Percentiles rank a stretch among this genome's conserved stretches.
These are phyloP conservation scores for Melanotaenia nigrans DNA, from an alignment of 2,797 vertebrate species.

Conservation along the genomic window DNA sequence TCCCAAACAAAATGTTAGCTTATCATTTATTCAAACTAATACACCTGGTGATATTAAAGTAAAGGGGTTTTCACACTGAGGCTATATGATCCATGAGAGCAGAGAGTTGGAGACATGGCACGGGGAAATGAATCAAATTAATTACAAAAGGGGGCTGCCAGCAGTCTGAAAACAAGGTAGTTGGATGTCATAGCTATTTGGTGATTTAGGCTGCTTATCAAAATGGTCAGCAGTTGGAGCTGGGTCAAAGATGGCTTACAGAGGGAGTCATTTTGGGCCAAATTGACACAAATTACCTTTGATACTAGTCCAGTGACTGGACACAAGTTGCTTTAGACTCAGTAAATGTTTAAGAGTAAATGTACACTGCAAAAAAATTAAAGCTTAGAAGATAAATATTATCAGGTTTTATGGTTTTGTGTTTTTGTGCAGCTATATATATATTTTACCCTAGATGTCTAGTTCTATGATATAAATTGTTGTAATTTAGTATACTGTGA, in stretches of 20 bases:
- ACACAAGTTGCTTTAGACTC: slow-evolving; percentile 15
- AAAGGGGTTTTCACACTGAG: not conserved
- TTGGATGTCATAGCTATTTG: not conserved
- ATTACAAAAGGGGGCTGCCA: not conserved
- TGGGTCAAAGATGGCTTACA: not conserved
- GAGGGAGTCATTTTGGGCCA: not conserved
- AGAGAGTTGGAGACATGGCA: not conserved
- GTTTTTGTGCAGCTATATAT: not conserved
- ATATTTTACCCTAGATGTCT: not conserved
- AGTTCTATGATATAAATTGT: not conserved
- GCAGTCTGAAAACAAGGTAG: not conserved
- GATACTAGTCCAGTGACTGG: not conserved
- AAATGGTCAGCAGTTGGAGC: slow-evolving; percentile 5
- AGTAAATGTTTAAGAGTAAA: not conserved
- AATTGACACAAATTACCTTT: not conserved
- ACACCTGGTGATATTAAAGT: not conserved
- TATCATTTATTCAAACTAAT: slow-evolving; percentile 9
- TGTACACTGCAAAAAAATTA: not conserved
- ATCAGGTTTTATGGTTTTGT: not conserved
- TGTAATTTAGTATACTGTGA: not conserved
- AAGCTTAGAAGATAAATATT: not conserved
- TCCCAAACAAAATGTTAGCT: not conserved
- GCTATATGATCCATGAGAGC: slow-evolving; percentile 1
- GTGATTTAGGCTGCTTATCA: not conserved
- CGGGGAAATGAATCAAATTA: not conserved